phyloP scores from a whole-genome alignment of 2,888 invertebrate species.

The Syritta pipiens region DNA sequence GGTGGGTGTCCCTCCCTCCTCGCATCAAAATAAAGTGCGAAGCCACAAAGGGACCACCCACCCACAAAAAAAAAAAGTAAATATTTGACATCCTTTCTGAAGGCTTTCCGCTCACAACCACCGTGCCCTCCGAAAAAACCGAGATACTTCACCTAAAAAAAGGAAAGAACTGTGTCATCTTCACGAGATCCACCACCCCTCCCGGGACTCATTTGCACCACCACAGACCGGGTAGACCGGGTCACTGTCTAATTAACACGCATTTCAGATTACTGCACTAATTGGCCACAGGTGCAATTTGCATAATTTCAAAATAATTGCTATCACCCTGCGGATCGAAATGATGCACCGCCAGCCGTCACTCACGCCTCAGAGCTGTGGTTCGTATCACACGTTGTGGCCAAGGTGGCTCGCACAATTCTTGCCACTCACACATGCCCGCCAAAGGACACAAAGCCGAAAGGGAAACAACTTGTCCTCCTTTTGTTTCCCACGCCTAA shows the following conservation, averaged over 20 bases:
- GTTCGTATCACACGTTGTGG: not conserved
- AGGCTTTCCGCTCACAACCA: too few relatives aligned
- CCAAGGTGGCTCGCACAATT: not conserved
- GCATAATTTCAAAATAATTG: conserved; percentile 57
- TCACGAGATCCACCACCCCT: not conserved
- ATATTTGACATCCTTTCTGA: not conserved
- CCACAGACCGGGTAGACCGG: conserved; percentile 13
- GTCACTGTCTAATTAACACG: conserved; percentile 61
- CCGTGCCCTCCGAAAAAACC: not conserved
- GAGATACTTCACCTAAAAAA: not conserved
- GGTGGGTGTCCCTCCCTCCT: too few relatives aligned
- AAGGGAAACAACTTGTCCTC: conserved; percentile 3
- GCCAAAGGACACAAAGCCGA: conserved; percentile 13
- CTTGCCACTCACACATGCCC: conserved; percentile 9
- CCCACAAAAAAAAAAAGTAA: too few relatives aligned
- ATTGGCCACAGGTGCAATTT: conserved; percentile 60
- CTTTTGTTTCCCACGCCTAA: conserved; percentile 24
- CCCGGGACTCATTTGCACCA: conserved; percentile 9
- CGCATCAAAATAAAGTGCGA: too few relatives aligned
- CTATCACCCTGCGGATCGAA: conserved; percentile 14
- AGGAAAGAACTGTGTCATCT: not conserved
- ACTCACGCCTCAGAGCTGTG: conserved; percentile 23
- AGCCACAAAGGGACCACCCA: too few relatives aligned
- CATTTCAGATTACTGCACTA: conserved; percentile 61
- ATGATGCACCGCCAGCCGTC: conserved; percentile 1